Conservation (phyloP, 2,888 invertebrate species). For the Agonopterix subpropinquella region DNA sequence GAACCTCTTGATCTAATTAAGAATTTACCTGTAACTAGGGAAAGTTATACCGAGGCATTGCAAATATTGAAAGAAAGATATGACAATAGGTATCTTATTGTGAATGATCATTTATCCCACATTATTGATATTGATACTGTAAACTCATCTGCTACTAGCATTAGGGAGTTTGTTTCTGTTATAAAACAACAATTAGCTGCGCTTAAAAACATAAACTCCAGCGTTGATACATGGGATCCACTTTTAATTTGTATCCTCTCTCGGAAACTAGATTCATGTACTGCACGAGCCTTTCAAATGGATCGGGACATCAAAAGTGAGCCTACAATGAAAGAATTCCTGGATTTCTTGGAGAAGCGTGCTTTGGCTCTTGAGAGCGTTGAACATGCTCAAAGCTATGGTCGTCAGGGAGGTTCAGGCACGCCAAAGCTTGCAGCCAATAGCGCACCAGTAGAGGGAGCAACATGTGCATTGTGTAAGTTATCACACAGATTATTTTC, state of each 20-base stretch:
- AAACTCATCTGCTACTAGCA: not conserved
- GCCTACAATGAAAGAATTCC: not conserved
- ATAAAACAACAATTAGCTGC: constrained; percentile 1
- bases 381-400: not conserved
- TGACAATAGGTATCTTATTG: not conserved
- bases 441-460: not conserved
- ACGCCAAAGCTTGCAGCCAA: not conserved
- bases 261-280: constrained; percentile 1
- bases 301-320: not conserved
- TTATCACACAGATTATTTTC: constrained; percentile 7
- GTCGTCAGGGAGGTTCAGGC: not conserved
- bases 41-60: not conserved
- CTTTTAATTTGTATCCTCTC: not conserved
- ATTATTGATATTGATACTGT: not conserved
- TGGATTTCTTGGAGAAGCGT: not conserved
- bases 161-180: constrained; percentile 1
- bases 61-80: not conserved
- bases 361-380: not conserved
- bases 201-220: not conserved
- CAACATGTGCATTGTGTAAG: constrained; percentile 7
- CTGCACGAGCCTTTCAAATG: not conserved
- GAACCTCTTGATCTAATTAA: constrained; percentile 3
- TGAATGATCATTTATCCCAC: not conserved
- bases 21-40: not conserved
- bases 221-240: not conserved